These are phyloP conservation scores for Lepas anatifera DNA, from an alignment of 2,888 invertebrate genomes.

Conservation along the genomic window DNA sequence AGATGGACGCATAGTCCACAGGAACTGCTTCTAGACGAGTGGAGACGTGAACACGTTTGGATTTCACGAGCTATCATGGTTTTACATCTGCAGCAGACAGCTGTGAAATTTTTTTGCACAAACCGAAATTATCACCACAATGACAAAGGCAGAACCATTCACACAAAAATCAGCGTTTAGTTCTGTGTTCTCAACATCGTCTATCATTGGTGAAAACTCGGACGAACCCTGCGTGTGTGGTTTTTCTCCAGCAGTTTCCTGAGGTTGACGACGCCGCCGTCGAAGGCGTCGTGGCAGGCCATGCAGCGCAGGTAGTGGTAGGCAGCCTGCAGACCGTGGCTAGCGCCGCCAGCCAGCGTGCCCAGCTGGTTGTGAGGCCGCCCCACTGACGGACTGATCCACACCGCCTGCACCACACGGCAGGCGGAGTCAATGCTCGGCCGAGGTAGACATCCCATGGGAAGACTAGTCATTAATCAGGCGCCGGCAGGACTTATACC, in stretches of 20 bases:
- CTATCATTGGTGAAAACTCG: no score
- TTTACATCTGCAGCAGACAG: no score
- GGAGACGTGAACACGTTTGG: no score
- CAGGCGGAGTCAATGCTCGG: no score
- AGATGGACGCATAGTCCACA: not conserved
- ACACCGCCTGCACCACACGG: constrained; percentile 67
- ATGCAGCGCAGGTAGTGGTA: constrained; percentile 76
- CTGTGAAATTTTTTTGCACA: no score
- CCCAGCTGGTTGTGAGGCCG: constrained; percentile 94
- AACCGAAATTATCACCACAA: no score
- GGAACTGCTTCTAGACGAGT: no score
- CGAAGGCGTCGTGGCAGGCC: not conserved
- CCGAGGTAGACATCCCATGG: constrained; percentile 36
- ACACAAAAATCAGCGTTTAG: no score
- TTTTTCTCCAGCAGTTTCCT: not conserved
- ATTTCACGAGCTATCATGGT: no score
- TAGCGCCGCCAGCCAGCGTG: constrained; percentile 64
- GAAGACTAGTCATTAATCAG: not conserved
- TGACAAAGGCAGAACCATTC: no score
- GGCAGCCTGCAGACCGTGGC: constrained; percentile 72
- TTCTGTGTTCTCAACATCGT: no score
- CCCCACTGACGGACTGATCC: constrained; percentile 61
- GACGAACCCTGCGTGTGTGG: not conserved
- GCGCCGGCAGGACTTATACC: not conserved
- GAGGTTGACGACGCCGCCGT: not conserved